Conservation (phyloP, 2,797 vertebrate genomes). For the Acridotheres tristis region DNA sequence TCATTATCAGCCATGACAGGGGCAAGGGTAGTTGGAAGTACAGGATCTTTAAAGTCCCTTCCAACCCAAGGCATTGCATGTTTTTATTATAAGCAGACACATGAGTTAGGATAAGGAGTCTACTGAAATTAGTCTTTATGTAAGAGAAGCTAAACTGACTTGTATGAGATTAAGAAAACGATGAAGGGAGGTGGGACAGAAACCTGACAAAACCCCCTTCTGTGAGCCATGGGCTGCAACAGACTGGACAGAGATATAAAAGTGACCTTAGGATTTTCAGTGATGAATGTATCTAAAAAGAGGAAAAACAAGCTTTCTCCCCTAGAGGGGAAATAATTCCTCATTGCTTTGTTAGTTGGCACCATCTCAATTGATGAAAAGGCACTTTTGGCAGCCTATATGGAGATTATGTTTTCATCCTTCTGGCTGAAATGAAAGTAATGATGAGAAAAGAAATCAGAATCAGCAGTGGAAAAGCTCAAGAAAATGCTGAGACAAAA, state of each 20-base stretch:
- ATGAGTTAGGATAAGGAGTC: not conserved
- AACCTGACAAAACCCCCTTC: not conserved
- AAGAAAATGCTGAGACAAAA: not conserved
- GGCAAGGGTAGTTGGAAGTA: not conserved
- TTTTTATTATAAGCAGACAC: not conserved
- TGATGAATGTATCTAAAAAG: not conserved
- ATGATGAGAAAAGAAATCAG: slow-evolving; percentile 1
- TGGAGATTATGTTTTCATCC: slow-evolving; percentile 1
- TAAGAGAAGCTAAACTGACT: not conserved
- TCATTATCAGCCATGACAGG: not conserved
- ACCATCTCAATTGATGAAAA: not conserved
- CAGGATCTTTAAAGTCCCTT: not conserved
- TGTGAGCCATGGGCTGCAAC: not conserved
- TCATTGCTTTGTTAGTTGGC: not conserved
- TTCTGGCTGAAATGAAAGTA: slow-evolving; percentile 17
- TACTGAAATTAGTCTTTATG: not conserved
- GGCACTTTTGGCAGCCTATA: not conserved
- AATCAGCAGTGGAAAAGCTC: not conserved
- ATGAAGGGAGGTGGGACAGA: too few relatives aligned
- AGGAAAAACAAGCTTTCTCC: not conserved
- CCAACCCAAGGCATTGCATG: not conserved
- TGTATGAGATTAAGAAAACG: accelerated
- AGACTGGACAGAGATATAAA: not conserved
- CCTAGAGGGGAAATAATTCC: not conserved
- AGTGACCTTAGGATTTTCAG: not conserved